Percentiles rank a stretch among this genome's conserved stretches.
phyloP scores from a whole-genome alignment of 2,888 invertebrate species.

The Daptonema setosum region DNA sequence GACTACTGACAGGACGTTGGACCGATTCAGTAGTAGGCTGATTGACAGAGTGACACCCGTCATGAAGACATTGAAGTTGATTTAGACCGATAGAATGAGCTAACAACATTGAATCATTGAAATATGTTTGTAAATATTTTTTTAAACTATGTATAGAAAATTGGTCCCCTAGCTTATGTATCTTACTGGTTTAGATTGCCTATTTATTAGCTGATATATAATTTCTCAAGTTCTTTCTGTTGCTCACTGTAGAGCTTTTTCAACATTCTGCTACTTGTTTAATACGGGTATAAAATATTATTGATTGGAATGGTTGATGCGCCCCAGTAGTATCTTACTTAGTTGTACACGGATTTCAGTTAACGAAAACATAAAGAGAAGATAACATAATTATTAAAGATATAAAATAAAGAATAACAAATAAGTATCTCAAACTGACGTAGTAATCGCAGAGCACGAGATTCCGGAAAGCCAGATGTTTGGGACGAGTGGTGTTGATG shows the following conservation, averaged over 20 bases:
- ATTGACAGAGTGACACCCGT: not conserved
- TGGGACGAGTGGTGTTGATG: not conserved
- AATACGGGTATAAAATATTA: too few relatives aligned
- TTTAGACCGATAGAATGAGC: too few relatives aligned
- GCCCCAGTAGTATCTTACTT: too few relatives aligned
- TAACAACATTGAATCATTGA: too few relatives aligned
- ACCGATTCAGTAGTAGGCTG: not conserved
- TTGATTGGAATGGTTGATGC: too few relatives aligned
- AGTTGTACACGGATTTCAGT: too few relatives aligned
- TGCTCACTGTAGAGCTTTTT: too few relatives aligned
- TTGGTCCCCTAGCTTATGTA: not conserved
- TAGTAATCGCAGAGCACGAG: slow-evolving; percentile 5
- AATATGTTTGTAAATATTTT: too few relatives aligned
- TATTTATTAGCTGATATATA: not conserved
- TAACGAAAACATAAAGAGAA: not conserved
- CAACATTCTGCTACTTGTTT: too few relatives aligned
- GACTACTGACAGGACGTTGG: slow-evolving; percentile 1
- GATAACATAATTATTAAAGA: not conserved
- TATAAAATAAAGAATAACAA: not conserved
- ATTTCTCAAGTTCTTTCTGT: too few relatives aligned
- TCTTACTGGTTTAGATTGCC: not conserved
- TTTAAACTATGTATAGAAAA: too few relatives aligned
- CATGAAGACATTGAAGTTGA: not conserved
- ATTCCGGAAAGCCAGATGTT: not conserved
- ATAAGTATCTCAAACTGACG: not conserved